Conservation (phyloP, 2,113 vertebrate species). For the Xenopus tropicalis region DNA sequence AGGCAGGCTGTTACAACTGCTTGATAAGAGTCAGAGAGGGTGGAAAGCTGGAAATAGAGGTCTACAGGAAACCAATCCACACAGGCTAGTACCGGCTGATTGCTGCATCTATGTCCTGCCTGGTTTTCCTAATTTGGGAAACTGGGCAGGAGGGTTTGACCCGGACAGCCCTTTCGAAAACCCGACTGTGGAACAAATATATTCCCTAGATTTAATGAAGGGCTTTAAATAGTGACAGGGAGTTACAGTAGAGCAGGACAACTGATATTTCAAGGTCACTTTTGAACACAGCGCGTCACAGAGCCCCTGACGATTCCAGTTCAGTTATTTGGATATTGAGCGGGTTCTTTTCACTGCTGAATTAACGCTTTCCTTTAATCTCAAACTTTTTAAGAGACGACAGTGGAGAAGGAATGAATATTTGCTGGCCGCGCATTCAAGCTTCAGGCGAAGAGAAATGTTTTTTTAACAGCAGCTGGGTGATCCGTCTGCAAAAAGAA, state of each 20-base stretch:
- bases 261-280: conserved; percentile 11
- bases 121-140: no score
- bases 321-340: neutral
- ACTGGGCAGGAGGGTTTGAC: no score
- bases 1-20: no score
- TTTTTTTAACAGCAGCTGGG: neutral
- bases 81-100: no score
- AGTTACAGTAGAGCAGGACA: neutral
- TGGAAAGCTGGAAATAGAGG: no score
- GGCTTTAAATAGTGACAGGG: neutral
- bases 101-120: no score
- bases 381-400: neutral
- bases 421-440: neutral
- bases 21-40: no score
- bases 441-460: neutral
- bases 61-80: no score
- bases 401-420: neutral
- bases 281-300: neutral
- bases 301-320: no score
- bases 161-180: no score
- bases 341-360: neutral
- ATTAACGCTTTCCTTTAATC: conserved; percentile 12
- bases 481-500: neutral
- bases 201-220: no score
- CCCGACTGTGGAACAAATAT: no score